Evolutionary conservation across 2,113 vertebrate species (phyloP), one percentile per base, ranked within the genome.

Genomic region (Cisticola juncidis): DNA sequence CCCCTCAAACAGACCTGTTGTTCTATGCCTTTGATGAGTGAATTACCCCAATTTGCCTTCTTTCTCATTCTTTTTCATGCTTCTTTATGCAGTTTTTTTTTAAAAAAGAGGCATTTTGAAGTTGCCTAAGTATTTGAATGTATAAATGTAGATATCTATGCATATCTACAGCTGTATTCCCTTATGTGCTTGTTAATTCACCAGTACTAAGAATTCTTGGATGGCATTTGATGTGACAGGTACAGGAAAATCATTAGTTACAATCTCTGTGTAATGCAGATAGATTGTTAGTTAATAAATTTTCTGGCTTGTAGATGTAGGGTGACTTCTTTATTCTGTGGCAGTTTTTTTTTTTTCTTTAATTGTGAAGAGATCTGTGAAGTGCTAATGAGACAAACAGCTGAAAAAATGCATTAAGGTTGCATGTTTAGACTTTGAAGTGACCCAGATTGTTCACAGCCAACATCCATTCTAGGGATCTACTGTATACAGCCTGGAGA

Each of bases 381-480:
- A 88, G 76, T 88, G 72, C 44, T 93, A 93, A 94, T 92, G 85
- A 94, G 94, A 88, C 60, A 92, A 86, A 94, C 81, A 84, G 68
- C 35, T 93, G 50, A 87, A 94, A 95, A 93, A 94, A 74, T 74
- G 36, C 60, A 44, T 92, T 78, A 71, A 73, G 31, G 33, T 86
- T 95, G 25, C 18, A 26, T 81, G 48, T 81, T 88, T 86, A 90
- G 69, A 25, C 60, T 93, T 96, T 56, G 64, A 87, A 88, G 51
- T 88, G 78, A 88, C 82, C 88, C 60, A 42, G 3, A 48, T 50
- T 86, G 36, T 88, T 92, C 31, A 60, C 3, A 1, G 44, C 48
- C 92, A 72, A 88, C 31, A 71, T 64, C 19, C 22, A 14, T 90
- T 94, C 40, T 51, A 71, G 28, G 12, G 36, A 78, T 68, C 83